A percentile compares a stretch with the other conserved stretches of the same genome.
phyloP scores from a whole-genome alignment of 1,140 invertebrate genomes.

The Lordiphosa mommai region DNA sequence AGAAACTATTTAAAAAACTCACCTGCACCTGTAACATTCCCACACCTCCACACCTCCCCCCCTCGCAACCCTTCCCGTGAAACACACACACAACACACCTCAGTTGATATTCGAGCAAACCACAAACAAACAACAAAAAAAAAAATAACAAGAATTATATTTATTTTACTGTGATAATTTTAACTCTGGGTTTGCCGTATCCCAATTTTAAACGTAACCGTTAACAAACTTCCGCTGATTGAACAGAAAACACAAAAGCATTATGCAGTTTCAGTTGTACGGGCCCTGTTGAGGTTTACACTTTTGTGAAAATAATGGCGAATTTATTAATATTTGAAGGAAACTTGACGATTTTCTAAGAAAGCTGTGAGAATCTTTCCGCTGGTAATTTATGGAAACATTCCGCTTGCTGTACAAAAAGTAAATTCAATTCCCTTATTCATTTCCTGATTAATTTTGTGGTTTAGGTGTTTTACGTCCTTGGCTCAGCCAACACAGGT shows the following conservation, averaged over 20 bases:
- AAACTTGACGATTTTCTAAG: too few species aligned
- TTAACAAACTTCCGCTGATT: slow-evolving; percentile 29
- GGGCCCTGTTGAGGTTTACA: too few species aligned
- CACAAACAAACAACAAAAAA: slow-evolving; percentile 13
- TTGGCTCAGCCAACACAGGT: too few species aligned
- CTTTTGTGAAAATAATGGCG: too few species aligned
- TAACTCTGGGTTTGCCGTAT: slow-evolving; percentile 28
- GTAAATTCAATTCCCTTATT: too few species aligned
- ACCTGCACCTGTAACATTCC: slow-evolving; percentile 2
- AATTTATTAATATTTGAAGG: too few species aligned
- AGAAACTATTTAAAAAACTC: not conserved
- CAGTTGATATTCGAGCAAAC: slow-evolving; percentile 44
- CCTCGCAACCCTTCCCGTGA: slow-evolving; percentile 1
- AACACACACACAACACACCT: slow-evolving; percentile 24
- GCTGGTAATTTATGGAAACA: too few species aligned
- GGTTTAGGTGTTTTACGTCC: too few species aligned
- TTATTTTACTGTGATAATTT: slow-evolving; percentile 77
- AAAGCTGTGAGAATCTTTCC: too few species aligned
- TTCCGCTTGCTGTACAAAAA: too few species aligned
- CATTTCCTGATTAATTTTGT: too few species aligned
- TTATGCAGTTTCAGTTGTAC: slow-evolving; percentile 56
- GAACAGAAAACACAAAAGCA: not conserved
- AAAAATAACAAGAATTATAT: slow-evolving; percentile 45
- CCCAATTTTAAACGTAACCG: slow-evolving; percentile 12
- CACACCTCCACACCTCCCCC: slow-evolving; percentile 5